Evolutionary conservation across 30 jellyfish, hydroid and myxozoan genomes (phyloP).

Genomic region (Turritopsis rubra): DNA sequence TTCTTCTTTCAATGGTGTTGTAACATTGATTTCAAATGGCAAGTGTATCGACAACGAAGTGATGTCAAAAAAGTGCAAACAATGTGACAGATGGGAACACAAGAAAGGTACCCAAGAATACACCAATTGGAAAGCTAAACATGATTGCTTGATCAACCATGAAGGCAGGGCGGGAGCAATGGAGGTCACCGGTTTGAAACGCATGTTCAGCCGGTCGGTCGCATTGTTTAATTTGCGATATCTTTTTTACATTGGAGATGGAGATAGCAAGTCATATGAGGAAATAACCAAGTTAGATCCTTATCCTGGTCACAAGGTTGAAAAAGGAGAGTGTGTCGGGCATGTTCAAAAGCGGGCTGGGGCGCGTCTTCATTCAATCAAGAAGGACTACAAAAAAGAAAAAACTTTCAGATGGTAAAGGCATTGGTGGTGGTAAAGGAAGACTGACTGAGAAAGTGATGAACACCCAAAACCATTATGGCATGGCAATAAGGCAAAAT

Average conservation of each 20-base stretch:
- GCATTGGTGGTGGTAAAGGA: slow-evolving; percentile 41
- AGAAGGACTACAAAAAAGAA: slow-evolving; percentile 29
- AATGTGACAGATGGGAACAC: slow-evolving; percentile 37
- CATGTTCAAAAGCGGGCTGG: slow-evolving; percentile 65
- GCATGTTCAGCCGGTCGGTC: neutral
- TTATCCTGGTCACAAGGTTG: slow-evolving; percentile 34
- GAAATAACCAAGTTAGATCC: neutral
- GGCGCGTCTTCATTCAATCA: slow-evolving; percentile 47
- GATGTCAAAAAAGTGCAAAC: slow-evolving; percentile 46
- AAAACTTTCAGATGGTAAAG: slow-evolving; percentile 48
- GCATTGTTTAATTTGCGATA: neutral
- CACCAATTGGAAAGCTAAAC: slow-evolving; percentile 35
- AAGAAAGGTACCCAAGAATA: slow-evolving; percentile 30
- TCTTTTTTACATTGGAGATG: neutral
- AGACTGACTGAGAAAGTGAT: slow-evolving; percentile 55
- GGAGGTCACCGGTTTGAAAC: slow-evolving; percentile 49
- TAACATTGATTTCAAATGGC: slow-evolving; percentile 20
- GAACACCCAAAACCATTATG: slow-evolving; percentile 60
- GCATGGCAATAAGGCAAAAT: slow-evolving; percentile 36
- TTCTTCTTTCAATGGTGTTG: neutral
- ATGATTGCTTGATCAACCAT: slow-evolving; percentile 38
- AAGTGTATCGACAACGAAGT: slow-evolving; percentile 33
- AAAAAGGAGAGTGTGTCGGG: slow-evolving; percentile 62
- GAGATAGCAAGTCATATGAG: neutral
- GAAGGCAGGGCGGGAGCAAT: slow-evolving; percentile 50